Base-by-base conservation (phyloP, 2,888 invertebrate genomes). In the Hetaerina titia region DNA sequence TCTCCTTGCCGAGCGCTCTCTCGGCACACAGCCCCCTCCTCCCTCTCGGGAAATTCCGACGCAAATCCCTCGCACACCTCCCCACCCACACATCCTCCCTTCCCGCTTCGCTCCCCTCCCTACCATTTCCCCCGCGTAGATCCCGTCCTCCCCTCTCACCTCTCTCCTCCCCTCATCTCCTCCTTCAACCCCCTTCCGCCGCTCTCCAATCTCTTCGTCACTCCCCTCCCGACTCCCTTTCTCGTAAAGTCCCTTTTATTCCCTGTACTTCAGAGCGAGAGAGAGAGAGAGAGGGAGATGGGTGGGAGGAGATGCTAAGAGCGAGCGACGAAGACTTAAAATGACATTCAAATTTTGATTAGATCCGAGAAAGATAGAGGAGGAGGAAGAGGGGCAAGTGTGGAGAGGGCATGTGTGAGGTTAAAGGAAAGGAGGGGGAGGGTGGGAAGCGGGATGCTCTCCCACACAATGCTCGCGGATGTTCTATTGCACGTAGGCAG, bases 291-390 rank as follows among this genome's bases (percentile, higher is more conserved):
- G n/a, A 4, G 31, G 31, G 31, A 81, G 11, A n/a, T n/a, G n/a
- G 11, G n/a, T n/a, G 69, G 81, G 11, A 13, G 31, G 81, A 22
- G 15, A 81, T 81, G 13, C 31, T 22, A 15, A 81, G 81, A 81
- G 31, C 5, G 81, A 81, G 13, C 5, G 81, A 81, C 81, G 81
- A 13, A 31, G 81, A 31, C 25, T 31, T 81, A 31, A 22, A 81
- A 81, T 81, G 7, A 81, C 81, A 81, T 81, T 81, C 81, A 81
- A 81, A 31, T 81, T 81, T 81, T 81, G 81, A 81, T 81, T 81
- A 81, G 81, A 81, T 31, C 31, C 81, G 15, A 81, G 81, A 31
- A 81, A 25, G 81, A 31, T 25, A 31, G 81, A 15, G 31, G 7
- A 6, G 19, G 8, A 11, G n/a, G n/a, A 15, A n/a, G 5, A 64